Evolutionary conservation across 1,140 invertebrate genomes (phyloP).

Genomic region (Globodera ellingtonae): DNA sequence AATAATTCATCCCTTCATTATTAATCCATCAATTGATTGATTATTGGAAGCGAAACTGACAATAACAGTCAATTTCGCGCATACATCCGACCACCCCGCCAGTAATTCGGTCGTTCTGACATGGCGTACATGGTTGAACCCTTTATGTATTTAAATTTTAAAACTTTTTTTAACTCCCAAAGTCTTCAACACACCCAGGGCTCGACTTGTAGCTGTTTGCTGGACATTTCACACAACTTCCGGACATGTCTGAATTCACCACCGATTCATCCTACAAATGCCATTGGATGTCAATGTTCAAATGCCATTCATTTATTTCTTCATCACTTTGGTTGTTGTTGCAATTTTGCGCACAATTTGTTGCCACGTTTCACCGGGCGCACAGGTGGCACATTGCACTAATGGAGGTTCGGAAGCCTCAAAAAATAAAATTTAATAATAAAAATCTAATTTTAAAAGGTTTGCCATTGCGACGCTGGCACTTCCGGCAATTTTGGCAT

Average conservation of each 20-base stretch:
- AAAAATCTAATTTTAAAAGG: background rate
- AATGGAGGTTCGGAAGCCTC: slow-evolving; percentile 3
- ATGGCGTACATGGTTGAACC: slow-evolving; percentile 14
- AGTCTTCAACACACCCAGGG: background rate
- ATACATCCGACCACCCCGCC: slow-evolving; percentile 29
- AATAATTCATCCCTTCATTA: no score
- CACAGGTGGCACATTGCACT: slow-evolving; percentile 19
- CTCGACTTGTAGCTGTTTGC: slow-evolving; percentile 23
- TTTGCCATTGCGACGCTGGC: slow-evolving; percentile 11
- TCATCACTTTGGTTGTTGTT: slow-evolving; percentile 16
- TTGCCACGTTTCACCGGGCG: slow-evolving; percentile 21
- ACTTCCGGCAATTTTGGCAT: background rate
- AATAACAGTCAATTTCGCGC: slow-evolving; percentile 25
- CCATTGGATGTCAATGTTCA: background rate
- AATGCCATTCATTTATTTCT: background rate
- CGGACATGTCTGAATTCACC: slow-evolving; percentile 10
- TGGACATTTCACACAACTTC: slow-evolving; percentile 23
- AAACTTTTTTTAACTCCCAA: background rate
- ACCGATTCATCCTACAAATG: slow-evolving; percentile 6
- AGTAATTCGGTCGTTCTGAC: slow-evolving; percentile 23
- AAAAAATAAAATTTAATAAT: background rate
- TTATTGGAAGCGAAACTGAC: background rate
- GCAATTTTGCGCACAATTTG: slow-evolving; percentile 3
- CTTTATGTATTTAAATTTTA: background rate
- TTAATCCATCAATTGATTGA: no score